Conservation (phyloP, 2,888 invertebrate genomes). For the Ennomos fuscantarius region DNA sequence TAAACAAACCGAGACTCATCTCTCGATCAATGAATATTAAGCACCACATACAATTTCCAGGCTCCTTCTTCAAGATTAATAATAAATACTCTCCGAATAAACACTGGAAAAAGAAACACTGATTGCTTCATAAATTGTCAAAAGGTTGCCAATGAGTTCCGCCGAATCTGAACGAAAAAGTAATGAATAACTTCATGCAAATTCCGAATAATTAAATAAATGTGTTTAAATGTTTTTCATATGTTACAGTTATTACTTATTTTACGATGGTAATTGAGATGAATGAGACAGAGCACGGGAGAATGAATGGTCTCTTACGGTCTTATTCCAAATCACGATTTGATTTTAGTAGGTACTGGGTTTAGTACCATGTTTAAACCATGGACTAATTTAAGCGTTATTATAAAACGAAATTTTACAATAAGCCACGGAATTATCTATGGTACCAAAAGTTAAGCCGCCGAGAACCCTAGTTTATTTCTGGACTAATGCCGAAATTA, state of each 20-base stretch:
- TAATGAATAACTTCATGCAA: conserved; percentile 70
- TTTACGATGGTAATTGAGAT: conserved; percentile 62
- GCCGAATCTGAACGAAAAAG: conserved; percentile 55
- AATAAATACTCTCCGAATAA: conserved; percentile 74
- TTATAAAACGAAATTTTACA: no score
- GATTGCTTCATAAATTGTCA: conserved; percentile 82
- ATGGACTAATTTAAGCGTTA: no score
- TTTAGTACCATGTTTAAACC: no score
- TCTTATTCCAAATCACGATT: no score
- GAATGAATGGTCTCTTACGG: conserved; percentile 33
- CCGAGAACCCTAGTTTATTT: no score
- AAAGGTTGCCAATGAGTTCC: conserved; percentile 67
- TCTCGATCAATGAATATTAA: conserved; percentile 76
- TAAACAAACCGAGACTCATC: conserved; percentile 67
- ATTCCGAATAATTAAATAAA: conserved; percentile 67
- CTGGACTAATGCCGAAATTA: no score
- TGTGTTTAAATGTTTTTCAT: conserved; percentile 45
- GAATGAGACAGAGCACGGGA: conserved; percentile 51
- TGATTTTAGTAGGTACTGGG: no score
- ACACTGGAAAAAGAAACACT: conserved; percentile 68
- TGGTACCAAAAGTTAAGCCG: no score
- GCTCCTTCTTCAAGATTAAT: conserved; percentile 64
- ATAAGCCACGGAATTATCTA: no score
- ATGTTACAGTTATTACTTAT: conserved; percentile 49
- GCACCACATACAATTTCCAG: conserved; percentile 75